Evolutionary conservation across 2,888 invertebrate genomes (phyloP).

Genomic region (Tetragnatha montana): DNA sequence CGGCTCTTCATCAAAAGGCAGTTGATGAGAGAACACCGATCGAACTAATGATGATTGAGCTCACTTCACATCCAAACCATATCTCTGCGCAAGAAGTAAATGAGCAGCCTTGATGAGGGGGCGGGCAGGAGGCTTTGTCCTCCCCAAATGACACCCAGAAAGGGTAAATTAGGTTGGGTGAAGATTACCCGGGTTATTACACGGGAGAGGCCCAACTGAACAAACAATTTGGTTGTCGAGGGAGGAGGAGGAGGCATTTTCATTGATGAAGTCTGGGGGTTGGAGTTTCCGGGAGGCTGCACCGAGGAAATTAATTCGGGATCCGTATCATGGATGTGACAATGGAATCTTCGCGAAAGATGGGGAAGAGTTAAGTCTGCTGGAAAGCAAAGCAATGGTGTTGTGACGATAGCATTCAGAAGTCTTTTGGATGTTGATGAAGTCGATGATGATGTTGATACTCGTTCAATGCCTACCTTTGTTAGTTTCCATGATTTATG

Average conservation of each 20-base stretch:
- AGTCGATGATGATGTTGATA: neutral
- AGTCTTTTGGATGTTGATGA: no score
- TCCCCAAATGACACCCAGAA: conserved; percentile 27
- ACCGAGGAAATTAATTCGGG: neutral
- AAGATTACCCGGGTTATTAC: conserved; percentile 39
- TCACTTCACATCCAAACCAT: neutral
- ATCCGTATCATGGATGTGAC: neutral
- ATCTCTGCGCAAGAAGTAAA: no score
- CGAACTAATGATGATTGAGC: conserved; percentile 58
- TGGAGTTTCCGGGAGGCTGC: neutral
- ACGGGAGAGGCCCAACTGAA: conserved; percentile 1
- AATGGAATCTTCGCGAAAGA: no score
- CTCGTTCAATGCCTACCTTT: neutral
- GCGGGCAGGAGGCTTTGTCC: conserved; percentile 3
- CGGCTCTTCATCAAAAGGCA: conserved; percentile 27
- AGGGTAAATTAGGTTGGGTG: conserved; percentile 34
- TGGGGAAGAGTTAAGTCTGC: no score
- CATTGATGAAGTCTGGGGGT: neutral
- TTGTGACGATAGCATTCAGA: no score
- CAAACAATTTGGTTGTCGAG: conserved; percentile 16
- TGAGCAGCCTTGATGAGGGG: neutral
- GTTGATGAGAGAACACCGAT: conserved; percentile 23
- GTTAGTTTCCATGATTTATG: neutral
- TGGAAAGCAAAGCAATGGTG: no score
- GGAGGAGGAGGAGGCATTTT: neutral